These are phyloP conservation scores for Calameuta pallipes DNA, from an alignment of 2,888 invertebrate species.

Conservation along the genomic window DNA sequence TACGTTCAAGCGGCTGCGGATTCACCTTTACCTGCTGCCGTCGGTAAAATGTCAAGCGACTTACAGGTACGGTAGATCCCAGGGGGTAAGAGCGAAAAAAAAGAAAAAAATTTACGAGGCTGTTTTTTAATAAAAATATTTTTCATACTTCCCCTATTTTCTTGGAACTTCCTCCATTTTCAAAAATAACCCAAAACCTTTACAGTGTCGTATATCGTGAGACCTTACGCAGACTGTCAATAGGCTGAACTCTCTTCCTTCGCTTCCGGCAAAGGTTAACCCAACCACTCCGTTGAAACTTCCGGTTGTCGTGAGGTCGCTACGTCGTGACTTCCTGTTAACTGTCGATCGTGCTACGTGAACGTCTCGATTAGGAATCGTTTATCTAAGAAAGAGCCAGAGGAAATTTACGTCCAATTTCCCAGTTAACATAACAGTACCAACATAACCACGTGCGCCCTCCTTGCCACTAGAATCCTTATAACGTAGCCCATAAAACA, in stretches of 20 bases:
- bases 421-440: neutral
- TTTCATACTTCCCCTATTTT: neutral
- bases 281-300: slow-evolving; percentile 18
- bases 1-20: neutral
- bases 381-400: neutral
- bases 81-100: neutral
- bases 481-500: no score
- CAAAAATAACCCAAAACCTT: neutral
- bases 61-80: neutral
- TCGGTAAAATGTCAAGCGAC: neutral
- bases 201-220: neutral
- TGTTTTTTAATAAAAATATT: neutral
- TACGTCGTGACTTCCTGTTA: slow-evolving; percentile 32
- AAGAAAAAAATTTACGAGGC: neutral
- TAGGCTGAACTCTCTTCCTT: neutral
- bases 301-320: slow-evolving; percentile 38
- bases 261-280: neutral
- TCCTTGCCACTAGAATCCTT: no score
- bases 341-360: slow-evolving; percentile 9
- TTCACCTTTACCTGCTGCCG: neutral
- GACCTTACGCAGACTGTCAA: neutral
- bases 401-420: neutral
- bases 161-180: neutral
- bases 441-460: neutral
- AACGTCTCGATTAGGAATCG: neutral